Percentiles rank a stretch among this genome's conserved stretches.
Evolutionary conservation across 2,888 invertebrate species (phyloP).

Genomic region (Dione juno): DNA sequence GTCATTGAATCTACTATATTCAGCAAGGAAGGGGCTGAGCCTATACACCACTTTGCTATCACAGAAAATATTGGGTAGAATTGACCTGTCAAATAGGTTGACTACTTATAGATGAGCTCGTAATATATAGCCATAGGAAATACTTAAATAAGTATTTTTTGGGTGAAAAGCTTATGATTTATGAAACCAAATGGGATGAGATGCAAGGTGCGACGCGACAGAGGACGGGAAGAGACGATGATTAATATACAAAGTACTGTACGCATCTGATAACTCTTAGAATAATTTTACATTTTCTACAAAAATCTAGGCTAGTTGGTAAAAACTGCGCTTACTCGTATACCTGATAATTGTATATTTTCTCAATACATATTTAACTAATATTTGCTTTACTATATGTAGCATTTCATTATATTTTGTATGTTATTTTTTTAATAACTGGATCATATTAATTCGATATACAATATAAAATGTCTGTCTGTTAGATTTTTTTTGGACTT

Average conservation of each 20-base stretch:
- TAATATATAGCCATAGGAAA: slow-evolving; percentile 2
- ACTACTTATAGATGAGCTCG: slow-evolving; percentile 6
- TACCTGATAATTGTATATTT: background rate
- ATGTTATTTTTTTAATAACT: no score
- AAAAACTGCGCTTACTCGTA: no score
- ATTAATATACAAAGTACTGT: slow-evolving; percentile 9
- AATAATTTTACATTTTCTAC: background rate
- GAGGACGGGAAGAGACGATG: background rate
- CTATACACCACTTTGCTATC: background rate
- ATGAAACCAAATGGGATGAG: background rate
- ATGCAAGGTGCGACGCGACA: background rate
- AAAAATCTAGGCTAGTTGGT: background rate
- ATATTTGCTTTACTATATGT: no score
- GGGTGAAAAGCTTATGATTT: slow-evolving; percentile 14
- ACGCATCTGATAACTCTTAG: background rate
- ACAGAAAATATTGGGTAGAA: background rate
- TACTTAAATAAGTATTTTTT: slow-evolving; percentile 7
- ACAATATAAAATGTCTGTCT: no score
- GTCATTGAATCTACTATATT: no score
- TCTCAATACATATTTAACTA: no score
- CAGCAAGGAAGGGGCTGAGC: no score
- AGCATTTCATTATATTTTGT: no score
- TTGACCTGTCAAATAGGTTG: background rate
- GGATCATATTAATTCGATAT: no score
- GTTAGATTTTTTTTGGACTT: no score